Base-by-base conservation (phyloP, 2,797 vertebrate genomes). In the Erethizon dorsatum region DNA sequence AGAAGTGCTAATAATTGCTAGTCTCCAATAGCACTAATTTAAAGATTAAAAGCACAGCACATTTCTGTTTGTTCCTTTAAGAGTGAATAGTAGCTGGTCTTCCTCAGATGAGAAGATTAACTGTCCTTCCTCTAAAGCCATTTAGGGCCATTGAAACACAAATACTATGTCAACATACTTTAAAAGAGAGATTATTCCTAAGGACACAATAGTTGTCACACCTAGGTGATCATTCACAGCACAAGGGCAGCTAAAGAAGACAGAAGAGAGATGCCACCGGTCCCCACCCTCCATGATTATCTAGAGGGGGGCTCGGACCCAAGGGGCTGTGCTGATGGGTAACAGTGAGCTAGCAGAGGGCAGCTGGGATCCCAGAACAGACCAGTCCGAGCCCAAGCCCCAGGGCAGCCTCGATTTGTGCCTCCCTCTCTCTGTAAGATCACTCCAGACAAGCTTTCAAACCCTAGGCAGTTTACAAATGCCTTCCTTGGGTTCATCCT, bases 21-120 rank as follows among this genome's bases (percentile, higher is more conserved):
- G 41, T 59, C 59, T 67, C 93, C 77, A 67, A 9, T 37, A 41
- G 79, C 67, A 54, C 83, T 95, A 80, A 97, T 97, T 94, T 93
- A 83, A 95, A 95, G 94, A 96, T 96, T 75, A 95, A 97, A 97
- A 91, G 69, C 87, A 90, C 26, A 90, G 52, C 52, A 50, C 47
- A 75, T 86, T 97, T 93, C 85, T 93, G 82, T 90, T 93, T 94
- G 84, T 89, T 96, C 88, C 73, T 97, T 77, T 77, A 83, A 95
- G 63, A 93, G 7, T 52, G 69, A 97, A 90, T 31, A 80, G 78
- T 90, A 67, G 59, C 92, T 91, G 79, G 20, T 88, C 77, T 95
- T 96, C 75, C 88, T 94, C 80, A 88, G 85, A 95, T 90, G 93
- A 90, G 71, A 91, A 97, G 96, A 97, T 94, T 93, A 97, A 96